phyloP scores from a whole-genome alignment of 2,113 vertebrate species.

The Triplophysa rosa region DNA sequence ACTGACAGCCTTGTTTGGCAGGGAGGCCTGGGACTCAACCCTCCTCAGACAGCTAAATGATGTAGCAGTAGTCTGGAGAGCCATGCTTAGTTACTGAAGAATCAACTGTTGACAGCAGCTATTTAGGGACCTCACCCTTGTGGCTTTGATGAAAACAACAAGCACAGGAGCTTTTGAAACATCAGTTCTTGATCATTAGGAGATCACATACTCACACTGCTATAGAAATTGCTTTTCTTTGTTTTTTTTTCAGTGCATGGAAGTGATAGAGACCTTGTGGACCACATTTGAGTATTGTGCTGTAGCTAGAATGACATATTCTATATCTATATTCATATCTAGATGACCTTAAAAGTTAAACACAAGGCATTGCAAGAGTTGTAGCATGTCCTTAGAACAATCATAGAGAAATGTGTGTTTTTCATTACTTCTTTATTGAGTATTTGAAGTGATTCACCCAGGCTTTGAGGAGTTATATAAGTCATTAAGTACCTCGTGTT shows the following conservation, averaged over 20 bases:
- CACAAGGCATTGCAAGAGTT: neutral
- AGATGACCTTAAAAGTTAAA: neutral
- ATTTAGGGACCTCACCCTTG: slow-evolving; percentile 39
- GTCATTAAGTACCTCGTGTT: neutral
- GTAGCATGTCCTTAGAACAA: neutral
- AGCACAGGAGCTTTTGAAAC: slow-evolving; percentile 10
- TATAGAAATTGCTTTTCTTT: neutral
- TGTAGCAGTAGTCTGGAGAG: slow-evolving; percentile 20
- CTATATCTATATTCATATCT: too few species aligned
- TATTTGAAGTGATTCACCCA: slow-evolving; percentile 15
- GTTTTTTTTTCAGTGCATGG: neutral
- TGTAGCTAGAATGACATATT: slow-evolving; percentile 15
- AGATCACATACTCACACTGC: neutral
- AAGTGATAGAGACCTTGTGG: neutral
- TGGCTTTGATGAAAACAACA: slow-evolving; percentile 38
- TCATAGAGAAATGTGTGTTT: neutral
- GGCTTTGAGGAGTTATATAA: neutral
- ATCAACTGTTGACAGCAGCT: slow-evolving; percentile 49
- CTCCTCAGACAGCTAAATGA: slow-evolving; percentile 42
- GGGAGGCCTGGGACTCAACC: slow-evolving; percentile 40
- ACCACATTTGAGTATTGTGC: slow-evolving; percentile 13
- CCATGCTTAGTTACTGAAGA: slow-evolving; percentile 48
- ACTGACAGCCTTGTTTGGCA: slow-evolving; percentile 45
- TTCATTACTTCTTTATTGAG: slow-evolving; percentile 26
- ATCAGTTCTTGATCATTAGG: slow-evolving; percentile 21